Conservation (phyloP, 2,888 invertebrate species). For the Elmis aenea region DNA sequence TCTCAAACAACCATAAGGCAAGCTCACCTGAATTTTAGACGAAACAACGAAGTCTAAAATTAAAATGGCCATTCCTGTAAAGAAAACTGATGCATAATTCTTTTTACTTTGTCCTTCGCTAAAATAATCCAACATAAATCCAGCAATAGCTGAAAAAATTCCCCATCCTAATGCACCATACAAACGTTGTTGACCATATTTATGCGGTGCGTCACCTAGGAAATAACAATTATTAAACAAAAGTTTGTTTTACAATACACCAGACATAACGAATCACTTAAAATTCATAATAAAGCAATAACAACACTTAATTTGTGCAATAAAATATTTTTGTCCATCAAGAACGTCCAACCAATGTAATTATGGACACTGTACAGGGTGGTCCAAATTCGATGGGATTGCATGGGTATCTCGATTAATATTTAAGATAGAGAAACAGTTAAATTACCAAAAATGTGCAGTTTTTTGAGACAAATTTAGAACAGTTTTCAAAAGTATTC, state of each 20-base stretch:
- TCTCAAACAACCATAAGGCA: not conserved
- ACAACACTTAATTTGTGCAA: too few species aligned
- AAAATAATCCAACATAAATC: constrained; percentile 70
- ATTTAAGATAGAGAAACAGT: too few species aligned
- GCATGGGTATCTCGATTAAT: too few species aligned
- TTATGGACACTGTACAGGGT: too few species aligned
- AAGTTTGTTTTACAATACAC: not conserved
- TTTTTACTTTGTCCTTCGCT: constrained; percentile 62
- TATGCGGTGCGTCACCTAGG: constrained; percentile 64
- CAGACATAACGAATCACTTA: not conserved
- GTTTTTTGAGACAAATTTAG: too few species aligned
- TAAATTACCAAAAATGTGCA: too few species aligned
- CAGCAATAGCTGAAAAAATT: constrained; percentile 67
- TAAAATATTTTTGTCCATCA: constrained; percentile 1
- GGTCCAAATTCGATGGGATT: too few species aligned
- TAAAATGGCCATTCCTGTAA: constrained; percentile 64
- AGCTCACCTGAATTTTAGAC: constrained; percentile 55
- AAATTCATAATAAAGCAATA: not conserved
- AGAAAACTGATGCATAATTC: constrained; percentile 77
- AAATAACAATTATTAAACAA: constrained; percentile 12
- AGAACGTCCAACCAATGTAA: too few species aligned
- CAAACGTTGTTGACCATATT: constrained; percentile 80
- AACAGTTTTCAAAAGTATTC: too few species aligned
- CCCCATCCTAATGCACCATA: constrained; percentile 91
- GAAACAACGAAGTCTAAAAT: constrained; percentile 63